Base-by-base conservation (phyloP, 2,888 invertebrate genomes). In the Phrixothrix hirtus region DNA sequence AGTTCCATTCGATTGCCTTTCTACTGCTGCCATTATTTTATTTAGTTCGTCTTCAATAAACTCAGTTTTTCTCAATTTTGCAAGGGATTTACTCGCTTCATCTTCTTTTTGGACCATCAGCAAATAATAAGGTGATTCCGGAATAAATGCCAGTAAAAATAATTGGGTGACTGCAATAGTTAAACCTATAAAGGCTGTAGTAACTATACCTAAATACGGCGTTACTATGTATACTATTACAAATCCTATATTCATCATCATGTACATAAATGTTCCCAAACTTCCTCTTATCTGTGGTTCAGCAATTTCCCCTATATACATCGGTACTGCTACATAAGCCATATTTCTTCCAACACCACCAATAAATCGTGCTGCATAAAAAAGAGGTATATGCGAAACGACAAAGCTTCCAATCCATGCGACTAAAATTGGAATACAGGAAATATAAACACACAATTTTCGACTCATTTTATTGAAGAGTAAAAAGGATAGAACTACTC, bases 241-340 rank as follows among this genome's bases (percentile, higher is more conserved):
- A 7, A 59, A 48, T 6, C 63, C 63, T 10, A 59, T 26, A 35
- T 58, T 55, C 45, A 57, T 52, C 55, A 60, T 57, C 5, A 57
- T 52, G 21, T 60, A 57, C 14, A 59, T 57, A 14, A 59, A 55
- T 10, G 53, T 49, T 5, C 57, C 57, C n/a, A 63, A 27, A 17
- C 59, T 48, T 5, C 63, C 63, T 11, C 63, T 46, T 10, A 61
- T 61, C 39, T 55, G 34, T 15, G 59, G 55, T 37, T 57, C 52
- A 1, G 63, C 58, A 17, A 60, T 55, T 55, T 63, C 63, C 1
- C 59, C 60, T 5, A 63, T 53, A 34, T 61, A 61, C 59, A 63
- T 63, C 14, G 55, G 51, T 30, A 60, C 52, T 3, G 56, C 39
- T 1, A 56, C 56, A 21, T 48, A 56, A 11, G 36, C 48, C 56